Percentiles rank a stretch among this genome's conserved stretches.
Conservation (phyloP, 2,113 vertebrate species). For the Procapra przewalskii region DNA sequence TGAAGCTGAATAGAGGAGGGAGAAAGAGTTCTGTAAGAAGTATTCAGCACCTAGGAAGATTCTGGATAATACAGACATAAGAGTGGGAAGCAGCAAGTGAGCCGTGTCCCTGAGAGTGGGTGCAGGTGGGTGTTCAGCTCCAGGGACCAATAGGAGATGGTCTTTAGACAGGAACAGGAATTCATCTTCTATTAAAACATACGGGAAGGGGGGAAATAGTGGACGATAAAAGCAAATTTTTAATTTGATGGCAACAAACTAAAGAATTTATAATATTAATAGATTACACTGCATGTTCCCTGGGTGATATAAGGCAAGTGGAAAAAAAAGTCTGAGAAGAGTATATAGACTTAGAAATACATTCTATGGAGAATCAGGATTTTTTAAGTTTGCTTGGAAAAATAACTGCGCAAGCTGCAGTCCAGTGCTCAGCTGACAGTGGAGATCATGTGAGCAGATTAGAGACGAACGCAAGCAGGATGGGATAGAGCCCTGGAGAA, state of each 20-base stretch:
- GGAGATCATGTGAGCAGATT: neutral
- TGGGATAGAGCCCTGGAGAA: fast-evolving
- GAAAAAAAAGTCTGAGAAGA: neutral
- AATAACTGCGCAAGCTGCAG: neutral
- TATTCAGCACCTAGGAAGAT: too few relatives aligned
- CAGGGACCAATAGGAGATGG: neutral
- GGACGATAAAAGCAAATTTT: neutral
- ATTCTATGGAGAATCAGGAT: neutral
- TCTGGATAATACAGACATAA: too few relatives aligned
- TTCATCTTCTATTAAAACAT: neutral
- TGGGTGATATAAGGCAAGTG: neutral
- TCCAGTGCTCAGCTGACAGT: neutral
- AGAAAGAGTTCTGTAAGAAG: too few relatives aligned
- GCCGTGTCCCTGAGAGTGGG: neutral
- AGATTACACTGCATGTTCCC: neutral
- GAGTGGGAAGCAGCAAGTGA: fast-evolving
- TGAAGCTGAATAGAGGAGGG: neutral
- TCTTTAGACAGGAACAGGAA: neutral
- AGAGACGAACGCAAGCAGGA: fast-evolving
- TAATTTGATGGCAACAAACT: neutral
- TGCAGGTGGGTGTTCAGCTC: fast-evolving
- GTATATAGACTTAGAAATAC: neutral
- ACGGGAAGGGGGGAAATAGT: neutral
- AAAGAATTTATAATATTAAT: neutral
- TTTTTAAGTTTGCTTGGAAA: neutral